Percentiles rank a stretch among this genome's conserved stretches.
These are phyloP conservation scores for Anticlea derivata DNA, from an alignment of 2,888 invertebrate genomes.

Conservation along the genomic window DNA sequence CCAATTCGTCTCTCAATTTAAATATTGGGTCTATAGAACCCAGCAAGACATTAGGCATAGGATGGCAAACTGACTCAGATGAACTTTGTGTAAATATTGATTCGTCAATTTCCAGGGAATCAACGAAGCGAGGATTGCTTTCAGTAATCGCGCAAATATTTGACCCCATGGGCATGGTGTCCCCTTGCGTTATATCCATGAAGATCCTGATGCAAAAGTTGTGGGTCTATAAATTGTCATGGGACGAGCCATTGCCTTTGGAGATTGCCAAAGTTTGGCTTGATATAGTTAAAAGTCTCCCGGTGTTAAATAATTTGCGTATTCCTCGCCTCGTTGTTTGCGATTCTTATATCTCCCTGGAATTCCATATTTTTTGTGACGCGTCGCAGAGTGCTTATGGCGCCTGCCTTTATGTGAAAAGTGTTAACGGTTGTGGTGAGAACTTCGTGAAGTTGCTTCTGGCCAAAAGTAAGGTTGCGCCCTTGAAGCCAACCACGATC, in stretches of 20 bases:
- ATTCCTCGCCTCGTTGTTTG: slow-evolving; percentile 36
- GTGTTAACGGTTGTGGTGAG: slow-evolving; percentile 18
- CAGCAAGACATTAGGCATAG: slow-evolving; percentile 39
- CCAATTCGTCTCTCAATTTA: slow-evolving; percentile 6
- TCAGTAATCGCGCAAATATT: slow-evolving; percentile 34
- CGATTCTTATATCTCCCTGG: slow-evolving; percentile 18
- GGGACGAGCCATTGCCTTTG: slow-evolving; percentile 33
- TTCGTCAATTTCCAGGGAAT: slow-evolving; percentile 10
- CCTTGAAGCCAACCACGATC: slow-evolving; percentile 39
- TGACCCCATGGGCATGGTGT: slow-evolving; percentile 35
- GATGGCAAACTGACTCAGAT: slow-evolving; percentile 37
- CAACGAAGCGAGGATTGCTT: slow-evolving; percentile 39
- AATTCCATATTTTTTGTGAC: slow-evolving; percentile 42
- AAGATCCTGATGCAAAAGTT: slow-evolving; percentile 39
- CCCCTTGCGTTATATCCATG: slow-evolving; percentile 35
- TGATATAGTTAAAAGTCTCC: slow-evolving; percentile 12
- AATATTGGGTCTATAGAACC: slow-evolving; percentile 7
- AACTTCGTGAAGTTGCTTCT: slow-evolving; percentile 28
- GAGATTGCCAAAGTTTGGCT: slow-evolving; percentile 4
- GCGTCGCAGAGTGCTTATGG: slow-evolving; percentile 43
- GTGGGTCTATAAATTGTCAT: slow-evolving; percentile 35
- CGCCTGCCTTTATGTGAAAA: slow-evolving; percentile 39
- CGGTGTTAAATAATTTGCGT: slow-evolving; percentile 26
- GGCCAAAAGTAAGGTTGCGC: slow-evolving; percentile 40
- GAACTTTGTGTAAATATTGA: slow-evolving; percentile 31